Conservation (phyloP, 2,888 invertebrate genomes). For the Eupithecia tripunctaria region DNA sequence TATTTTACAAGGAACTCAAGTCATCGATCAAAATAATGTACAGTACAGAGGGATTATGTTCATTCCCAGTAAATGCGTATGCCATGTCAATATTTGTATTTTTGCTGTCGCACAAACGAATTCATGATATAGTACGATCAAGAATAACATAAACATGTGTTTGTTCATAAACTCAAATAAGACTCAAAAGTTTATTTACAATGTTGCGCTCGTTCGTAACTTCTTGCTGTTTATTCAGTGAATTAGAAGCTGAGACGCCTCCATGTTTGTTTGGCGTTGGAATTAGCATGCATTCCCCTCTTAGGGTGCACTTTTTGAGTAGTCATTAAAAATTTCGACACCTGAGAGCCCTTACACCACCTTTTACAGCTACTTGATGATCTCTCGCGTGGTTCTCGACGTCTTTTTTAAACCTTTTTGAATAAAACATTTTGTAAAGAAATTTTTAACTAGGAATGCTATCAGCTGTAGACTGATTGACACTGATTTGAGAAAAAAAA, state of each 20-base stretch:
- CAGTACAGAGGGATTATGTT: conserved; percentile 8
- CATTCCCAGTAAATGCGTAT: not conserved
- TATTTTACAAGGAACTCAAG: not conserved
- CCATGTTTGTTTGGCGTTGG: conserved; percentile 66
- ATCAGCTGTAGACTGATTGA: not conserved
- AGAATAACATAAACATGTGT: conserved; percentile 41
- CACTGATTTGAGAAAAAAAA: not conserved
- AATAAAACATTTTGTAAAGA: not conserved
- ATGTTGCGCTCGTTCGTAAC: conserved; percentile 54
- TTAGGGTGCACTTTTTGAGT: conserved; percentile 36
- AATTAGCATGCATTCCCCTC: conserved; percentile 63
- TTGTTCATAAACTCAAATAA: conserved; percentile 73
- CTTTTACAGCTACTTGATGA: not conserved
- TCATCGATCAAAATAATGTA: not conserved
- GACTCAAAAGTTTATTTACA: conserved; percentile 71
- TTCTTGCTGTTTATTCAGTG: conserved; percentile 57
- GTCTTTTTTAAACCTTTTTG: not conserved
- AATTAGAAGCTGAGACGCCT: conserved; percentile 65
- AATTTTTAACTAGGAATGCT: too few species aligned
- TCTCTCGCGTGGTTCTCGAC: not conserved
- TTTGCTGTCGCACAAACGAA: conserved; percentile 16
- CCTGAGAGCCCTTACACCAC: not conserved
- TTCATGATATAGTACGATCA: conserved; percentile 23
- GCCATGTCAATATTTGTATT: conserved; percentile 9
- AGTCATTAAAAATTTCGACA: conserved; percentile 25